Percentiles rank a stretch among this genome's conserved stretches.
phyloP scores from a whole-genome alignment of 2,797 vertebrate species.

The Ambastaia sidthimunki region DNA sequence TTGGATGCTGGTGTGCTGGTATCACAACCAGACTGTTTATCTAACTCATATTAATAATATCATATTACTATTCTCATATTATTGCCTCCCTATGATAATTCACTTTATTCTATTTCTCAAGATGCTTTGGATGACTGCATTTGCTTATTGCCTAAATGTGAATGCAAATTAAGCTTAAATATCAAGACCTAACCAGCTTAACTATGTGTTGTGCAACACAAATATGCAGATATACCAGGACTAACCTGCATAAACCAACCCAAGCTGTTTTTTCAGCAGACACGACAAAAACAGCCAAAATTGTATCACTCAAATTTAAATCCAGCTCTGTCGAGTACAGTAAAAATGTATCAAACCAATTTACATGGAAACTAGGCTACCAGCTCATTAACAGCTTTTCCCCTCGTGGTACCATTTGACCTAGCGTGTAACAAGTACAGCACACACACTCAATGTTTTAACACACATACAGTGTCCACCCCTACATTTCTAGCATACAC shows the following conservation, averaged over 20 bases:
- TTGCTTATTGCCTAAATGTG: no score
- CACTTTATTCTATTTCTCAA: no score
- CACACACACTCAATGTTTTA: neutral
- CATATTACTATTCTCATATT: no score
- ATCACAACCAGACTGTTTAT: no score
- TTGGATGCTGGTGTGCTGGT: no score
- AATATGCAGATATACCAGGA: no score
- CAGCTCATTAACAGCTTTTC: slow-evolving; percentile 1
- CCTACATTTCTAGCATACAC: neutral
- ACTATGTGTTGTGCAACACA: no score
- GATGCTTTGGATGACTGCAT: no score
- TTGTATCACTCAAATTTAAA: neutral
- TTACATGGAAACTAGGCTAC: slow-evolving; percentile 1
- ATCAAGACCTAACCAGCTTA: no score
- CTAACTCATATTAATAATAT: no score
- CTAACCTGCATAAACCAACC: neutral
- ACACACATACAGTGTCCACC: neutral
- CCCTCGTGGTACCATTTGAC: neutral
- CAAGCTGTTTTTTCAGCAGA: neutral
- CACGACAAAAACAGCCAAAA: neutral
- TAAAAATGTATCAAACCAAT: slow-evolving; percentile 22
- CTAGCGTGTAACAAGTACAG: neutral
- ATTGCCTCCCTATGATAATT: no score
- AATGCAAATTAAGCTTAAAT: no score
- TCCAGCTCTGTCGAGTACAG: neutral